phyloP scores from a whole-genome alignment of 2,113 vertebrate species.

The Oryzias celebensis region DNA sequence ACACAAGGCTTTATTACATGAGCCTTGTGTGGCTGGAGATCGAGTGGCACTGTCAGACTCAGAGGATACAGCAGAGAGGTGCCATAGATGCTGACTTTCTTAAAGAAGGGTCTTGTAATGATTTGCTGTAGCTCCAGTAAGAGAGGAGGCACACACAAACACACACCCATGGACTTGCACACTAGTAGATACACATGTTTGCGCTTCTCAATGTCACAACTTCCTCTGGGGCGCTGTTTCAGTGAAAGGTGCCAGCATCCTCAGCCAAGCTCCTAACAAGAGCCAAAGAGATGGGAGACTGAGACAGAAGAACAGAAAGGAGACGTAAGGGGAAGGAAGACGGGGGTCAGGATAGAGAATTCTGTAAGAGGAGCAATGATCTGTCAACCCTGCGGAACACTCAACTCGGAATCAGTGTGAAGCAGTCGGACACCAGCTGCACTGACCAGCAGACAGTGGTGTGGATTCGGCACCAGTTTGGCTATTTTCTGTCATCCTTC shows the following conservation, averaged over 20 bases:
- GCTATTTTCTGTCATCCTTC: slow-evolving; percentile 53
- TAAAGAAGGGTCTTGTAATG: slow-evolving; percentile 62
- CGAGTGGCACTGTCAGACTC: slow-evolving; percentile 37
- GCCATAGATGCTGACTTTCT: slow-evolving; percentile 44
- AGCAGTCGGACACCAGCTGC: slow-evolving; percentile 41
- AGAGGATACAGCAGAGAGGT: slow-evolving; percentile 46
- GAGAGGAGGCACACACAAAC: slow-evolving; percentile 30
- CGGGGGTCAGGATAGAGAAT: slow-evolving; percentile 34
- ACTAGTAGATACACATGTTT: slow-evolving; percentile 21
- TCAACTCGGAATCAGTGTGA: slow-evolving; percentile 39
- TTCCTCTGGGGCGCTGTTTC: slow-evolving; percentile 68
- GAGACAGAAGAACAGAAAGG: slow-evolving; percentile 38
- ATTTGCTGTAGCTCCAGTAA: slow-evolving; percentile 62
- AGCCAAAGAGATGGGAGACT: slow-evolving; percentile 65
- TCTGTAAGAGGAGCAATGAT: slow-evolving; percentile 54
- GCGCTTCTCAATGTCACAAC: slow-evolving; percentile 48
- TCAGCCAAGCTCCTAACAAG: slow-evolving; percentile 74
- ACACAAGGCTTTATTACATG: no score
- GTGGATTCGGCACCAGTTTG: slow-evolving; percentile 57
- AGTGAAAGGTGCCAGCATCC: slow-evolving; percentile 69
- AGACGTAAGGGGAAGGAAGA: slow-evolving; percentile 28
- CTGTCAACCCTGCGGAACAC: slow-evolving; percentile 58
- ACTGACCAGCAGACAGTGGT: slow-evolving; percentile 53
- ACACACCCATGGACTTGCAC: no score
- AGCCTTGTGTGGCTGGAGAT: slow-evolving; percentile 10